Evolutionary conservation across 2,888 invertebrate species (phyloP), one percentile per base, ranked within the genome.

Genomic region (Eupithecia inturbata): DNA sequence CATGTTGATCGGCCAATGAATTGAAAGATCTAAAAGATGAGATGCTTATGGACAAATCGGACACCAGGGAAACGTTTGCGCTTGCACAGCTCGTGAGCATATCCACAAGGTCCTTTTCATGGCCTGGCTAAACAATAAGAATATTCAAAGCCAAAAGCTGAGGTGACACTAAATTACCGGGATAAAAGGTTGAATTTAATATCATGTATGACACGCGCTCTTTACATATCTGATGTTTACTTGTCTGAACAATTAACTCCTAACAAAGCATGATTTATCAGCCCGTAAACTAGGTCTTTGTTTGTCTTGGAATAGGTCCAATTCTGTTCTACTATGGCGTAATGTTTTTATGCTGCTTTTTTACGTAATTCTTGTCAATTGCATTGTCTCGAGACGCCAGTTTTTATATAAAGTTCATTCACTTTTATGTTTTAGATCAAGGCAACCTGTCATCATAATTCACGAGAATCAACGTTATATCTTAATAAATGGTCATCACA

Each of bases 261-360:
- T 83, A 80, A 82, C 82, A 82, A 82, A 84, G 73, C 78, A 83
- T 64, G 36, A 64, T 64, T 64, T 64, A 66, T 85, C 84, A 36
- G 33, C 63, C 10, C 63, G 81, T 85, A 82, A 87, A 85, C 71
- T 74, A 67, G 69, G 73, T 81, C 82, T 86, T 86, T 87, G 86
- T 88, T 82, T 78, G 16, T 76, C 45, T 85, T 88, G 88, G 87
- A 85, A 71, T 78, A 78, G 77, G 67, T 86, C 88, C 88, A 88
- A 85, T 83, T 80, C 77, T 67, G 68, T 77, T 75, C 63, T 67
- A 60, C 70, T 72, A 78, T 87, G 83, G 82, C 78, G 83, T 81
- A 87, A 87, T 81, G 77, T 73, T 70, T 75, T 73, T 71, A 71
- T 66, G 73, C 64, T 41, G 71, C 78, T 81, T 81, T 83, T 81